phyloP scores from a whole-genome alignment of 2,113 vertebrate species.

The Atrichornis clamosus region DNA sequence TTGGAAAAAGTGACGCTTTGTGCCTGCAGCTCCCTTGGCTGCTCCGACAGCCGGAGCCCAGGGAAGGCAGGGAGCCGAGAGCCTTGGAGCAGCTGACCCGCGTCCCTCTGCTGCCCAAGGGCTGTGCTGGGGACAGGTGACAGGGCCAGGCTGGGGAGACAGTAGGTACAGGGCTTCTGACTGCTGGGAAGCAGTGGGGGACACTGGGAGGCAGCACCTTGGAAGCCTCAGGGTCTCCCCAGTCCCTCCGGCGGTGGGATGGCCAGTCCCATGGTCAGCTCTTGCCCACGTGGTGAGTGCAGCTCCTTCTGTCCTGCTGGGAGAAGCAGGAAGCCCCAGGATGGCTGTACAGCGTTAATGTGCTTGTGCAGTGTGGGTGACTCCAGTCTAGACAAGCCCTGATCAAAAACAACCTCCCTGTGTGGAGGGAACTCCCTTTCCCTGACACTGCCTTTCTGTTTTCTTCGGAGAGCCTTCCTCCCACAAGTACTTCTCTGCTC shows the following conservation, averaged over 20 bases:
- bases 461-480: neutral
- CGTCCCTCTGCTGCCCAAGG: neutral
- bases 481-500: neutral
- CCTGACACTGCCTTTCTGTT: neutral
- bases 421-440: neutral
- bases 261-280: neutral
- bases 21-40: conserved; percentile 25
- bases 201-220: fast-evolving
- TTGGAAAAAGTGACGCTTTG: conserved; percentile 42
- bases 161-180: neutral
- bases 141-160: neutral
- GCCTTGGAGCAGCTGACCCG: fast-evolving
- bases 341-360: neutral
- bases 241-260: fast-evolving
- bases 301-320: neutral
- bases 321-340: neutral
- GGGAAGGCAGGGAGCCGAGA: neutral
- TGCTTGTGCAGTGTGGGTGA: neutral
- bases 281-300: neutral
- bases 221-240: neutral
- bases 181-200: neutral
- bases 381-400: conserved; percentile 51
- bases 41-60: fast-evolving
- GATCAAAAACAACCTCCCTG: neutral
- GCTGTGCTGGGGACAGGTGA: neutral